These are phyloP conservation scores for Pentamera pediparva DNA, from an alignment of 53 echinoderm and acorn worm genomes.

Conservation along the genomic window DNA sequence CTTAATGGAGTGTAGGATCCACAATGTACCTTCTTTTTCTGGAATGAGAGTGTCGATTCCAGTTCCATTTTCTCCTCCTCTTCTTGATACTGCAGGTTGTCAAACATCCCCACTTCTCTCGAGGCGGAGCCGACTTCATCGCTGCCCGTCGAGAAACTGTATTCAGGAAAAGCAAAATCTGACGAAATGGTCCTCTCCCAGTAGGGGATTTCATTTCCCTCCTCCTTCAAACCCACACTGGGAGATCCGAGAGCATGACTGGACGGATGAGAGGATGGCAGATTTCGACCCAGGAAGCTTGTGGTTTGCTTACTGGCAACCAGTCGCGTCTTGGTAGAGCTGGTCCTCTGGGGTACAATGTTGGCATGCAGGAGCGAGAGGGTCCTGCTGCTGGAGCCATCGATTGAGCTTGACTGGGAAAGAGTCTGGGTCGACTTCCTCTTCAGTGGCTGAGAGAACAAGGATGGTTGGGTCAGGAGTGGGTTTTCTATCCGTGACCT, in stretches of 20 bases:
- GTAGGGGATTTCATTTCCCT: neutral
- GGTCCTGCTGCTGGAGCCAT: neutral
- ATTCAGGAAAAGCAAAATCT: constrained; percentile 13
- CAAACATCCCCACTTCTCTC: neutral
- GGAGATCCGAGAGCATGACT: too few species aligned
- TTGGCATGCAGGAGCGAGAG: neutral
- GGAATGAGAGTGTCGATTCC: neutral
- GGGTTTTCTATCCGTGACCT: neutral
- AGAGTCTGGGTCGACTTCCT: neutral
- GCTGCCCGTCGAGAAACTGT: neutral
- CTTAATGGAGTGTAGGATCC: too few species aligned
- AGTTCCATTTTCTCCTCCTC: constrained; percentile 8
- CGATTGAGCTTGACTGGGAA: neutral
- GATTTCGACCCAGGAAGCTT: neutral
- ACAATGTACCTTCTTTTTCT: constrained; percentile 18
- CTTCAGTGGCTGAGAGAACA: neutral
- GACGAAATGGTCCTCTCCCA: constrained; percentile 21
- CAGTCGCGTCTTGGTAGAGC: neutral
- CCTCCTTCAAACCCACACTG: neutral
- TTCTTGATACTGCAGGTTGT: constrained; percentile 6
- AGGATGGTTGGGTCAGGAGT: neutral
- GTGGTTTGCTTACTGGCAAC: neutral
- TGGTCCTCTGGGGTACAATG: neutral
- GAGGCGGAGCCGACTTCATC: neutral
- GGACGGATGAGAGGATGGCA: neutral